Percentiles rank a stretch among this genome's conserved stretches.
Conservation (phyloP, 2,113 vertebrate species). For the Siniperca chuatsi region DNA sequence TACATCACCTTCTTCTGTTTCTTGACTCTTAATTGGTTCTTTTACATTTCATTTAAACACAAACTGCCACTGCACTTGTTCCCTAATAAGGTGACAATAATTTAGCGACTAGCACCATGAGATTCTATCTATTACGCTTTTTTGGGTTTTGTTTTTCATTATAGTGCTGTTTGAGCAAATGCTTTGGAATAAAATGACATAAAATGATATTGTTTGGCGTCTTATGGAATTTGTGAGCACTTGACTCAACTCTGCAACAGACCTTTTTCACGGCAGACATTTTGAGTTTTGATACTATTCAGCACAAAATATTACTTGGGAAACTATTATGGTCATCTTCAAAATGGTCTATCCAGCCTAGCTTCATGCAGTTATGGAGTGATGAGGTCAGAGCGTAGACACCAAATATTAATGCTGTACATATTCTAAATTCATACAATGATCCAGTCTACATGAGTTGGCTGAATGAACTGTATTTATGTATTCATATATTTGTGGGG, state of each 20-base stretch:
- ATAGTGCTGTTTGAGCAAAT: constrained; percentile 60
- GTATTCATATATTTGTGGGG: too few relatives aligned
- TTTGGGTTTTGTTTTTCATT: constrained; percentile 43
- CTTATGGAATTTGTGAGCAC: constrained; percentile 1
- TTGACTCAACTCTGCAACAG: background rate
- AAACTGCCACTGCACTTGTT: constrained; percentile 6
- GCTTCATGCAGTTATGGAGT: background rate
- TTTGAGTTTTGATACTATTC: background rate
- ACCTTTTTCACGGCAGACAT: background rate
- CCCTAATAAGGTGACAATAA: constrained; percentile 49
- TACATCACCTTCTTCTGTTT: background rate
- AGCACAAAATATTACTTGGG: background rate
- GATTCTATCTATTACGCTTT: constrained; percentile 38
- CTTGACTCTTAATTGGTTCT: background rate
- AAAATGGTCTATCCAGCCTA: too few relatives aligned
- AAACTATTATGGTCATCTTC: background rate
- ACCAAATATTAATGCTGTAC: too few relatives aligned
- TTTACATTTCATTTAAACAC: background rate
- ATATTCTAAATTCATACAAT: too few relatives aligned
- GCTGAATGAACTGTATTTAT: too few relatives aligned
- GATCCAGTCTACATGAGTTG: too few relatives aligned
- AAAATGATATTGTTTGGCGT: constrained; percentile 19
- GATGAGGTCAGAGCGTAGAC: too few relatives aligned
- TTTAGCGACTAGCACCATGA: constrained; percentile 25
- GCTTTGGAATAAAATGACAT: constrained; percentile 76